These are phyloP conservation scores for Coturnix japonica DNA, from an alignment of 2,113 vertebrate genomes.

Conservation along the genomic window DNA sequence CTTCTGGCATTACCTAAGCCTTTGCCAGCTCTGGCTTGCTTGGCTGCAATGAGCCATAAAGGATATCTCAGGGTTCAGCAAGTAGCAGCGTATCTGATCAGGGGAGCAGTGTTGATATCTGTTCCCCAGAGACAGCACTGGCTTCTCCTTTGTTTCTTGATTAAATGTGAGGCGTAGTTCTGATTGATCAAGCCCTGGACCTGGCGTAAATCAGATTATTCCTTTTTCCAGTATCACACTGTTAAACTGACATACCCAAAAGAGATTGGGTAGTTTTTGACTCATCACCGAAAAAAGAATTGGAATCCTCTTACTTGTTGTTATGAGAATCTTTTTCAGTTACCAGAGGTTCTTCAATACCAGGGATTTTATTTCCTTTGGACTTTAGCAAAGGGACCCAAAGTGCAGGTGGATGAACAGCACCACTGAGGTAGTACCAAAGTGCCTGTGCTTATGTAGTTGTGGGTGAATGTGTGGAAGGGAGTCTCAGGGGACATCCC, in stretches of 20 bases:
- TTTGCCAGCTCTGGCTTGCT: not conserved
- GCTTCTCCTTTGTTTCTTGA: not conserved
- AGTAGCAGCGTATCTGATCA: not conserved
- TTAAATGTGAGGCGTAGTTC: not conserved
- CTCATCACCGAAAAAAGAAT: not conserved
- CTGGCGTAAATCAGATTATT: not conserved
- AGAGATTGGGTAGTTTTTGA: not conserved
- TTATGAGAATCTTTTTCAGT: not conserved
- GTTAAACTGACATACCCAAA: not conserved
- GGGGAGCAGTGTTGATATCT: not conserved
- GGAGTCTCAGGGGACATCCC: not conserved
- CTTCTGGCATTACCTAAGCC: not conserved
- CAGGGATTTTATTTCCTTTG: not conserved
- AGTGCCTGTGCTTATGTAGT: accelerated
- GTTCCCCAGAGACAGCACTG: not conserved
- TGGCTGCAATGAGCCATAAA: not conserved
- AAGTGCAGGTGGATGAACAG: not conserved
- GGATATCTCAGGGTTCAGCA: not conserved
- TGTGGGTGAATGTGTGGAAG: not conserved
- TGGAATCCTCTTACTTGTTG: not conserved
- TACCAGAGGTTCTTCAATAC: not conserved
- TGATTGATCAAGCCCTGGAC: not conserved
- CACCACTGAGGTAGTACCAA: not conserved
- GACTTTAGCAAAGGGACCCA: not conserved
- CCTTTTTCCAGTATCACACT: not conserved